These are phyloP conservation scores for Haliclystus octoradiatus DNA, from an alignment of 30 jellyfish, hydroid and myxozoan genomes.

Conservation along the genomic window DNA sequence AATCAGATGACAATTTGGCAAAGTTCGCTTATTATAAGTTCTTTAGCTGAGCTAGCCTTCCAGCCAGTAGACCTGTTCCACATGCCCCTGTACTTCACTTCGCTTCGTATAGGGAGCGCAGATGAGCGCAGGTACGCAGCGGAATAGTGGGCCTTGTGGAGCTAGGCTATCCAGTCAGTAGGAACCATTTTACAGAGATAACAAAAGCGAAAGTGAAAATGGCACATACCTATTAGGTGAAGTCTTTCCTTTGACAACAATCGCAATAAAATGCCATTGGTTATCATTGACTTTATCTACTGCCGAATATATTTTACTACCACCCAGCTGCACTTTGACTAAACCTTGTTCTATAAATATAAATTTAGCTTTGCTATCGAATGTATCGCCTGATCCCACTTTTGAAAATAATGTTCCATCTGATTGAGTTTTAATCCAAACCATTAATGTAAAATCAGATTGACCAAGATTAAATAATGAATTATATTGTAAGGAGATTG, in stretches of 20 bases:
- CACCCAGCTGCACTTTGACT: conserved; percentile 36
- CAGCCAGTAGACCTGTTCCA: too few relatives aligned
- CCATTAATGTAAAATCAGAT: conserved; percentile 49
- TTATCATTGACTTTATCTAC: conserved; percentile 19
- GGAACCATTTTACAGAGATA: neutral
- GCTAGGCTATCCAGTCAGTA: neutral
- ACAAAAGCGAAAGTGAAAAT: neutral
- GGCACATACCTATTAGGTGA: conserved; percentile 34
- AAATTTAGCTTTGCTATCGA: conserved; percentile 14
- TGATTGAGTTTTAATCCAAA: conserved; percentile 32
- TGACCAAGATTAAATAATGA: conserved; percentile 33
- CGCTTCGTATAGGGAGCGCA: too few relatives aligned
- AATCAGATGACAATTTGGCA: too few relatives aligned
- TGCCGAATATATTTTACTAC: conserved; percentile 6
- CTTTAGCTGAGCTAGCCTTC: too few relatives aligned
- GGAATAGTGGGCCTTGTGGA: too few relatives aligned
- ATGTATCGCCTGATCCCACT: conserved; percentile 7
- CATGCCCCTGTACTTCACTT: too few relatives aligned
- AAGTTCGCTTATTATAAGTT: too few relatives aligned
- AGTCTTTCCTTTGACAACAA: conserved; percentile 14
- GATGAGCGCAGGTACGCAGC: too few relatives aligned
- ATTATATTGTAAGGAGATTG: conserved; percentile 21
- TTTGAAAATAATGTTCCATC: conserved; percentile 62
- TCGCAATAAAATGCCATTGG: conserved; percentile 55
- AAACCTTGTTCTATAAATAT: conserved; percentile 42